These are phyloP conservation scores for Orthosia gracilis DNA, from an alignment of 2,888 invertebrate genomes.

Conservation along the genomic window DNA sequence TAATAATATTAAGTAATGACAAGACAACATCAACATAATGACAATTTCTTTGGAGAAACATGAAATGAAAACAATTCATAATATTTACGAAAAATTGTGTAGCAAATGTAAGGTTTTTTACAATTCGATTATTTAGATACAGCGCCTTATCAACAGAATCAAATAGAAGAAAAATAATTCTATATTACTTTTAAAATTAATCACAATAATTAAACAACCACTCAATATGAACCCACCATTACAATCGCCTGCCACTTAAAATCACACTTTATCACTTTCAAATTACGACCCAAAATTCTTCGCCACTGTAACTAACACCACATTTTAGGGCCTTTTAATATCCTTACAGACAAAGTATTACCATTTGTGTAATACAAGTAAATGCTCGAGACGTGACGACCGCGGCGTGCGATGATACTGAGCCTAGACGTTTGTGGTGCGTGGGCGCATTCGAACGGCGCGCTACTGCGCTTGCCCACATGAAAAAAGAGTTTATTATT, in stretches of 20 bases:
- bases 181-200: neutral
- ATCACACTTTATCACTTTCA: constrained; percentile 25
- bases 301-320: constrained; percentile 1
- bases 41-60: neutral
- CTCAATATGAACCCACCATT: constrained; percentile 51
- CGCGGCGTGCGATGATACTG: constrained; percentile 44
- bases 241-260: constrained; percentile 24
- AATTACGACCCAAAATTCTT: constrained; percentile 38
- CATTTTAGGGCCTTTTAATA: constrained; percentile 49
- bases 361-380: constrained; percentile 35
- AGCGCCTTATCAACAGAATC: neutral
- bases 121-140: neutral
- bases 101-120: neutral
- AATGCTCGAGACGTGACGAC: constrained; percentile 56
- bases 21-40: neutral
- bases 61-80: too few species aligned
- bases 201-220: neutral
- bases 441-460: constrained; percentile 43
- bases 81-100: neutral
- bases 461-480: constrained; percentile 28
- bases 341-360: constrained; percentile 53
- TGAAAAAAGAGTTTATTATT: constrained; percentile 5
- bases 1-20: neutral
- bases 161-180: neutral
- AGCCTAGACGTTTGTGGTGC: constrained; percentile 37